Evolutionary conservation across 2,113 vertebrate genomes (phyloP).

Genomic region (Ivindomyrus marchei): DNA sequence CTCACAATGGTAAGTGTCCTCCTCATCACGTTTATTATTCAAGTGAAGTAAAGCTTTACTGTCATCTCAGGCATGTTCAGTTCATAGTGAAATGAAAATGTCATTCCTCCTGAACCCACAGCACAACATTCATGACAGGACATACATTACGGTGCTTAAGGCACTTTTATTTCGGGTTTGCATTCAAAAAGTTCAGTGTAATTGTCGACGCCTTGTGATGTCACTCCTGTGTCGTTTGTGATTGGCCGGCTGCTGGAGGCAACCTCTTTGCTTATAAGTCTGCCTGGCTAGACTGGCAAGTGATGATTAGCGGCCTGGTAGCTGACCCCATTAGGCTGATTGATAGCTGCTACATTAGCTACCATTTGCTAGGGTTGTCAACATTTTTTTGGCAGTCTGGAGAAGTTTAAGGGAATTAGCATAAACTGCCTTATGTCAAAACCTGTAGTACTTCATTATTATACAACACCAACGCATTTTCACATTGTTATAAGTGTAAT

Average conservation of each 20-base stretch:
- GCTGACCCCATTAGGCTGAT: background rate
- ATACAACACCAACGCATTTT: background rate
- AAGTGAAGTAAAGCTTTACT: background rate
- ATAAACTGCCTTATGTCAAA: background rate
- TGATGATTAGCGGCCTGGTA: background rate
- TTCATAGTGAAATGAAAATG: background rate
- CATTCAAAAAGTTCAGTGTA: background rate
- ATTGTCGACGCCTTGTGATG: background rate
- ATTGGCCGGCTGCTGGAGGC: background rate
- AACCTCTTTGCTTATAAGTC: background rate
- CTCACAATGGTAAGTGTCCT: conserved; percentile 81
- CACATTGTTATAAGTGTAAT: background rate
- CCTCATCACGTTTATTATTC: background rate
- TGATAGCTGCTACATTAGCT: background rate
- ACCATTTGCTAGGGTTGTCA: background rate
- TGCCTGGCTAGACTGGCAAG: background rate
- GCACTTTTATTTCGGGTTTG: background rate
- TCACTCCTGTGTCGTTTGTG: background rate
- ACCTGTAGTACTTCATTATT: background rate
- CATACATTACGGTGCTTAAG: background rate
- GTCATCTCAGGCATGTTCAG: background rate
- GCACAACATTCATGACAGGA: background rate
- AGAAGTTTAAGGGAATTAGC: background rate
- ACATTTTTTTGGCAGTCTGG: too few species aligned
- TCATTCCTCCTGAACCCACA: background rate